Base-by-base conservation (phyloP, 1,140 invertebrate species). In the Drosophila subpulchrella region DNA sequence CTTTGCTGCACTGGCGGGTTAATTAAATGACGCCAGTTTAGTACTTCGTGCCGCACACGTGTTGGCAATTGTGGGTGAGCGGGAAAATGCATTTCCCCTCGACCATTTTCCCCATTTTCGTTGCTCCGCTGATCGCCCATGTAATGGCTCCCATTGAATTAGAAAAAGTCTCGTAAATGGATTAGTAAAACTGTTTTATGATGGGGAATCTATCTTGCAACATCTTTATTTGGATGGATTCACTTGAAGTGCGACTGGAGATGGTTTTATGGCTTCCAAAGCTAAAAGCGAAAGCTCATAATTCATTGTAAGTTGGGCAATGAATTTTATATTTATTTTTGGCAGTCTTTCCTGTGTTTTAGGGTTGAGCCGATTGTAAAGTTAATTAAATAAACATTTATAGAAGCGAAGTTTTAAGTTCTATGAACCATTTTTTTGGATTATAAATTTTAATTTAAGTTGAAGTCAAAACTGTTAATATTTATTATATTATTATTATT, bases 1-100 rank as follows among this genome's bases (percentile, higher is more conserved):
- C 62, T 50, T 57, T 48, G 62, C 42, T 82, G 75, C 78, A 70
- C 67, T 73, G 44, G 42, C 44, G 81, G 85, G 84, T 89, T 89
- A 89, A 89, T 89, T 89, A 89, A 89, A 89, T 89, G 84, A 89
- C 80, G 84, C 85, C 84, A 76, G 67, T 56, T 57, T 75, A 55
- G 56, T 75, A 5, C 75, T 56, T 54, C 65, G 50, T 77, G 83
- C 79, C 83, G 83, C 79, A 88, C 83, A 86, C 83, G 83, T 86
- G 83, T 86, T 86, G 67, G 83, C 83, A 88, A 86, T 88, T 88
- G 44, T 38, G 59, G 17, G 54, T 36, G 36, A 34, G 12, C 5
- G 27, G 13, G 51, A 44, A 44, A 41, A 58, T 61, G 58, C 68
- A 48, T 48, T 76, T 38, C 41, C 46, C 57, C 32, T 55, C 58